These are phyloP conservation scores for Misgurnus anguillicaudatus DNA, from an alignment of 2,113 vertebrate genomes.

Conservation along the genomic window DNA sequence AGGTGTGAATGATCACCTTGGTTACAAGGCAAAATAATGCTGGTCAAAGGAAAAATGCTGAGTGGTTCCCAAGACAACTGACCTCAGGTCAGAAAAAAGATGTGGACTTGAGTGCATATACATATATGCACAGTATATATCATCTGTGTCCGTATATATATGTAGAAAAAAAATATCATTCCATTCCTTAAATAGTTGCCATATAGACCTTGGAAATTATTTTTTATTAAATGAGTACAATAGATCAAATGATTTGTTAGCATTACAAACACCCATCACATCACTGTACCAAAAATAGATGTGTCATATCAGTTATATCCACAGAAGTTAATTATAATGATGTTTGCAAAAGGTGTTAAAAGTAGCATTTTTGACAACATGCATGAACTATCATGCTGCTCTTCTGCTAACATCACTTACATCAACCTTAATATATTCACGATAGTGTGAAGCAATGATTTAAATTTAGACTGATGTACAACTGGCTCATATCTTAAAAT, in stretches of 20 bases:
- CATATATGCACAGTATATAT: not conserved
- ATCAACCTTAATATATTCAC: too few species aligned
- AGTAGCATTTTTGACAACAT: not conserved
- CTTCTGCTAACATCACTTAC: not conserved
- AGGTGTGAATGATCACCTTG: slow-evolving; percentile 35
- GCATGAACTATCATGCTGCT: not conserved
- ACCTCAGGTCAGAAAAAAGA: slow-evolving; percentile 38
- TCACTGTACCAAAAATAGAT: slow-evolving; percentile 4
- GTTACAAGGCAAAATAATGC: slow-evolving; percentile 45
- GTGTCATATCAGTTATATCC: not conserved
- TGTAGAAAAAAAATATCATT: too few species aligned
- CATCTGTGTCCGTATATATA: not conserved
- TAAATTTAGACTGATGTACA: too few species aligned
- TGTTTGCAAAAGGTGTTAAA: not conserved
- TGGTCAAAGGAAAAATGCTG: slow-evolving; percentile 14
- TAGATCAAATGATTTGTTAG: too few species aligned
- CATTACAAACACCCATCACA: not conserved
- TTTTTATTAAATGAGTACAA: too few species aligned
- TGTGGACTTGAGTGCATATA: not conserved
- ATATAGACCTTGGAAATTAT: too few species aligned
- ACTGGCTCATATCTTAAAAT: too few species aligned
- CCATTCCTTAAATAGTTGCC: too few species aligned
- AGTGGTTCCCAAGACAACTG: slow-evolving; percentile 29
- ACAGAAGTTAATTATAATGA: slow-evolving; percentile 1
- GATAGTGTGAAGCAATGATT: too few species aligned